Evolutionary conservation across 2,888 invertebrate species (phyloP).

Genomic region (Athalia cordata): DNA sequence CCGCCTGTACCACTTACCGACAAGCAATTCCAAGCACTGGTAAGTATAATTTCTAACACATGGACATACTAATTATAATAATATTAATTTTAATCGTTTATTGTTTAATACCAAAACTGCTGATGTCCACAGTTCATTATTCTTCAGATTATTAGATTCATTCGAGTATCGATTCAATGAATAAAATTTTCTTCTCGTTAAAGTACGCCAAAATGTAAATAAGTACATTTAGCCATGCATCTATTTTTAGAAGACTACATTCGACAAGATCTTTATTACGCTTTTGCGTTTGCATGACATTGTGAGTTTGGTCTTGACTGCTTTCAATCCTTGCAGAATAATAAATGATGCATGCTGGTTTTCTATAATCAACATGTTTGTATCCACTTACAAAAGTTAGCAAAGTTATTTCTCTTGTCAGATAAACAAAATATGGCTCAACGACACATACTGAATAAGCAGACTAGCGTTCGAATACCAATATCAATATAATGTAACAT

Average conservation of each 20-base stretch:
- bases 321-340: not conserved
- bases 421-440: no score
- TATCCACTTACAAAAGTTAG: not conserved
- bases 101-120: conserved; percentile 25
- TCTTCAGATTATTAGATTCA: not conserved
- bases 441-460: no score
- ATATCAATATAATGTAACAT: no score
- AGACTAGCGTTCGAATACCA: no score
- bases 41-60: conserved; percentile 68
- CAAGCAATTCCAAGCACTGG: conserved; percentile 78
- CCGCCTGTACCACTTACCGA: conserved; percentile 71
- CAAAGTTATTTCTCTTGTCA: not conserved
- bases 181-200: no score
- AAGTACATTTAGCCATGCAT: not conserved
- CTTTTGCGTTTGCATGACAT: no score
- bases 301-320: not conserved
- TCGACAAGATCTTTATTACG: not conserved
- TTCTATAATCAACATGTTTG: not conserved
- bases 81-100: not conserved
- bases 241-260: not conserved
- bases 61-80: conserved; percentile 4
- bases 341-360: conserved; percentile 11
- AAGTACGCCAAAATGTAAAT: no score
- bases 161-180: no score
- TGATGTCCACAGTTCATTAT: not conserved